phyloP scores from a whole-genome alignment of 2,113 vertebrate genomes.

The Chascanopsetta lugubris region DNA sequence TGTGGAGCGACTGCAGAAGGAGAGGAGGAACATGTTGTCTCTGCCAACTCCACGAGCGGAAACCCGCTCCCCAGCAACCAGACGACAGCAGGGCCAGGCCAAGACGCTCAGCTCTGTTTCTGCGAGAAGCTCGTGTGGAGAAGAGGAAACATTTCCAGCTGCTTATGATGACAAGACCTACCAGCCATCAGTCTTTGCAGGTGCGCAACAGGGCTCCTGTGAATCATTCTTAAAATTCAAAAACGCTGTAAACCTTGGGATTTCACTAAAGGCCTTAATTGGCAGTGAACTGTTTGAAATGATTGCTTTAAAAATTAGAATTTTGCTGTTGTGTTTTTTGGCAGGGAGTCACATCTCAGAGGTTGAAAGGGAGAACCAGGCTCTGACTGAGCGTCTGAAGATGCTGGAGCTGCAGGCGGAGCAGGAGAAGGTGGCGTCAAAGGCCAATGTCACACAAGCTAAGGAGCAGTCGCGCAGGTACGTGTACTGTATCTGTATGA shows the following conservation, averaged over 20 bases:
- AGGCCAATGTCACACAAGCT: conserved; percentile 66
- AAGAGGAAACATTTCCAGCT: conserved; percentile 51
- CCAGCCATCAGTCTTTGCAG: conserved; percentile 81
- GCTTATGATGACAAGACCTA: conserved; percentile 80
- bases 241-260: too few relatives aligned
- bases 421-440: conserved; percentile 78
- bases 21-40: conserved; percentile 84
- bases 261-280: too few relatives aligned
- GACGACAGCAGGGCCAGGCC: background rate
- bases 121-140: background rate
- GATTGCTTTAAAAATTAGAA: background rate
- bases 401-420: conserved; percentile 77
- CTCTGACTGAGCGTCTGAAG: conserved; percentile 80
- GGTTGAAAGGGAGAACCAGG: conserved; percentile 86
- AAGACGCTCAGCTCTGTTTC: background rate
- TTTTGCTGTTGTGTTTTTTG: background rate
- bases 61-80: conserved; percentile 11
- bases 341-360: conserved; percentile 81
- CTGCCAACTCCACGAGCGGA: conserved; percentile 35
- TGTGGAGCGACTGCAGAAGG: conserved; percentile 89
- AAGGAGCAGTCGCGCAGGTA: conserved; percentile 80
- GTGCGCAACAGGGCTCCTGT: conserved; percentile 6
- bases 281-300: too few relatives aligned
- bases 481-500: background rate
- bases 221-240: background rate